phyloP scores from a whole-genome alignment of 1,140 invertebrate genomes.

The Pteromalus puparum region DNA sequence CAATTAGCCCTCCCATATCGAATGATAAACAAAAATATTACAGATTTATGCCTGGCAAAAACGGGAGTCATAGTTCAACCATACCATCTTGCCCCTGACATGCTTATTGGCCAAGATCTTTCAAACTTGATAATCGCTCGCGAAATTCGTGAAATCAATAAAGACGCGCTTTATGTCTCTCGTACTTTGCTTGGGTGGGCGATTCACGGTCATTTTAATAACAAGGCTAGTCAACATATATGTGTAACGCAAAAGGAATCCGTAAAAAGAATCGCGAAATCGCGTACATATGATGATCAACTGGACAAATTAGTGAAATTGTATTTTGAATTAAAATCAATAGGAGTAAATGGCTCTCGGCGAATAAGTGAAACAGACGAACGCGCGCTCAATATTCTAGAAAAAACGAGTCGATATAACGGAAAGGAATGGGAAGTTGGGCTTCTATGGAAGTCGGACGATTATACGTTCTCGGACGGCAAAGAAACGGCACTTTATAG shows the following conservation, averaged over 20 bases:
- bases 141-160: background rate
- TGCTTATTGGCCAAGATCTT: conserved; percentile 21
- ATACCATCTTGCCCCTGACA: background rate
- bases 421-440: conserved; percentile 48
- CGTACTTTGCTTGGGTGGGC: conserved; percentile 6
- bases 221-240: background rate
- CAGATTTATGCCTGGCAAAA: background rate
- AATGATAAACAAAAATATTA: background rate
- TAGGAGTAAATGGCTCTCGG: background rate
- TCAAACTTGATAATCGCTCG: background rate
- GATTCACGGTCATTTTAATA: conserved; percentile 10
- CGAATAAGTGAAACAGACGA: background rate
- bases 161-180: background rate
- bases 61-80: background rate
- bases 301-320: conserved; percentile 3
- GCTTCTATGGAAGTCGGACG: conserved; percentile 41
- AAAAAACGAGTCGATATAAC: background rate
- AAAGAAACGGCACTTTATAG: conserved; percentile 17
- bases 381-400: conserved; percentile 10
- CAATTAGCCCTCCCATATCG: conserved; percentile 1
- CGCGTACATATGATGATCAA: background rate
- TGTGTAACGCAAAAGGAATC: background rate
- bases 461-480: conserved; percentile 12
- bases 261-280: background rate
- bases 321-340: conserved; percentile 15